phyloP scores from a whole-genome alignment of 1,140 invertebrate species.

The Cydia pomonella region DNA sequence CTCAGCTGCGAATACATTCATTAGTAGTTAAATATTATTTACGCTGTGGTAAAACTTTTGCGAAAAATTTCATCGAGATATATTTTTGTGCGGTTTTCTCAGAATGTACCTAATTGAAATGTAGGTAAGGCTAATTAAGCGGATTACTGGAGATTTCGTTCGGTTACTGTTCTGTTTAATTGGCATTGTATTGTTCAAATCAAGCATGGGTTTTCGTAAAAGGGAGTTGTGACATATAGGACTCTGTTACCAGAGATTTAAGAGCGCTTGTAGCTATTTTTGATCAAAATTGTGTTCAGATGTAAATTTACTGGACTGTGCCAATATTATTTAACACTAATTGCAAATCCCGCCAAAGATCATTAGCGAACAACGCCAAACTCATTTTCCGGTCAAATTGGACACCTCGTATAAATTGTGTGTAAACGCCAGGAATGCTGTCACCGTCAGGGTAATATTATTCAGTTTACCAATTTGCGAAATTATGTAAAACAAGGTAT shows the following conservation, averaged over 20 bases:
- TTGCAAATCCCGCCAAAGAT: background rate
- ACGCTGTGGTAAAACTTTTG: background rate
- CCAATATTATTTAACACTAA: background rate
- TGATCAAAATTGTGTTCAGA: background rate
- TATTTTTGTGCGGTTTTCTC: background rate
- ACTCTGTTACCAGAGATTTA: too few relatives aligned
- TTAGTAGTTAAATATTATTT: background rate
- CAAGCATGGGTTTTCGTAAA: too few relatives aligned
- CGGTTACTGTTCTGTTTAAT: too few relatives aligned
- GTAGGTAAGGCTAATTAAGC: background rate
- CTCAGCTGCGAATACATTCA: background rate
- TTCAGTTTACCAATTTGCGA: conserved; percentile 21
- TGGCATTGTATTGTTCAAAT: too few relatives aligned
- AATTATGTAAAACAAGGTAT: conserved; percentile 32
- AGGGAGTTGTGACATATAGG: too few relatives aligned
- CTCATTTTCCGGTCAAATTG: background rate
- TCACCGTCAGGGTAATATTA: background rate
- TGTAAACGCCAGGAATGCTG: background rate
- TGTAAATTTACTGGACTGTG: background rate
- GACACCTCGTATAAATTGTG: background rate
- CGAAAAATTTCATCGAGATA: background rate
- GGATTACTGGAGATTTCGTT: too few relatives aligned
- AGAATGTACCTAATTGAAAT: background rate
- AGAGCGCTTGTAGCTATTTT: too few relatives aligned
- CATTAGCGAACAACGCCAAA: background rate